These are phyloP conservation scores for Hippoglossus hippoglossus DNA, from an alignment of 2,797 vertebrate species.

Conservation along the genomic window DNA sequence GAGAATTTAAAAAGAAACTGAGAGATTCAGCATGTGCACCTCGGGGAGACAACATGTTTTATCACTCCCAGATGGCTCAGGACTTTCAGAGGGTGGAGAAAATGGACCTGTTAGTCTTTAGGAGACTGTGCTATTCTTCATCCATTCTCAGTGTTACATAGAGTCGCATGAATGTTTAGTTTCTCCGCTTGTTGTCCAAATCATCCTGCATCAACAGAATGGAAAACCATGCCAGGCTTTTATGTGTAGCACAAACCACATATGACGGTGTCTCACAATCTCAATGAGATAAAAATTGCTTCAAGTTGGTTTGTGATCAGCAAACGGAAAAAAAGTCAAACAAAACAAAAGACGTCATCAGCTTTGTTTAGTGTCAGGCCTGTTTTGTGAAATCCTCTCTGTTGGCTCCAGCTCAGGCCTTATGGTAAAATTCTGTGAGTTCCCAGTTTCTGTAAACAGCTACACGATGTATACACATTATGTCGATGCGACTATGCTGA, in stretches of 20 bases:
- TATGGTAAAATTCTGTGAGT: slow-evolving; percentile 20
- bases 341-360: slow-evolving; percentile 26
- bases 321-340: slow-evolving; percentile 3
- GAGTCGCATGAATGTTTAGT: slow-evolving; percentile 23
- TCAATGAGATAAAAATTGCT: slow-evolving; percentile 46
- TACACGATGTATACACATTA: background rate
- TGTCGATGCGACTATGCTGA: slow-evolving; percentile 4
- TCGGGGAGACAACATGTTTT: slow-evolving; percentile 53
- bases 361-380: slow-evolving; percentile 48
- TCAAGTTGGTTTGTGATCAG: slow-evolving; percentile 55
- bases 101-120: slow-evolving; percentile 39
- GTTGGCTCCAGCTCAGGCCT: slow-evolving; percentile 28
- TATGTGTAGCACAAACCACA: slow-evolving; percentile 54
- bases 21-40: slow-evolving; percentile 34
- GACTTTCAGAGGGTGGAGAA: slow-evolving; percentile 45
- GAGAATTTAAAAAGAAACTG: slow-evolving; percentile 24
- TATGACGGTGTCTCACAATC: slow-evolving; percentile 34
- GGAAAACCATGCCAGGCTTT: slow-evolving; percentile 31
- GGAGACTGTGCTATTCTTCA: slow-evolving; percentile 11
- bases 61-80: slow-evolving; percentile 70
- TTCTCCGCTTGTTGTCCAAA: slow-evolving; percentile 27
- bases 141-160: slow-evolving; percentile 18
- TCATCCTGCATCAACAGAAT: slow-evolving; percentile 28
- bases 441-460: slow-evolving; percentile 28
- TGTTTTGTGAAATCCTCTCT: slow-evolving; percentile 48